Percentiles rank a stretch among this genome's conserved stretches.
These are phyloP conservation scores for Alethe castanea DNA, from an alignment of 2,113 vertebrate genomes.

Conservation along the genomic window DNA sequence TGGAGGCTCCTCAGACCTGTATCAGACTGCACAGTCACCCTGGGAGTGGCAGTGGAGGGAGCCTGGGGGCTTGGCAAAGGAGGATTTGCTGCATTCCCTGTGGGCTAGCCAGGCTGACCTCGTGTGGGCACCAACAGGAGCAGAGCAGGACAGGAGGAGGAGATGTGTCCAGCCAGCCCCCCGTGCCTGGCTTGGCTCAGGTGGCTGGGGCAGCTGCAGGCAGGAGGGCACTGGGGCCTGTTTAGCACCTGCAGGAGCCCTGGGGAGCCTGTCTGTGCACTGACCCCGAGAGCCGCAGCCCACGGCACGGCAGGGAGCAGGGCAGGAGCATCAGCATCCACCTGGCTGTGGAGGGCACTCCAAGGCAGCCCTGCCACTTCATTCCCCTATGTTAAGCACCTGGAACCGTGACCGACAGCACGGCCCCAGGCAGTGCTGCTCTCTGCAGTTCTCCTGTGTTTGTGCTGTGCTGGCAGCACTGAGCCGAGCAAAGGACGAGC, in stretches of 20 bases:
- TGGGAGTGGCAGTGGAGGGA: not conserved
- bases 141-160: not conserved
- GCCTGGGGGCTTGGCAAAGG: not conserved
- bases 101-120: not conserved
- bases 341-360: not conserved
- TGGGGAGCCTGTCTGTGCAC: not conserved
- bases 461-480: constrained; percentile 34
- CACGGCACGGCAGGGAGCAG: rapidly evolving
- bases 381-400: not conserved
- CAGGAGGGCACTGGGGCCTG: not conserved
- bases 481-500: not conserved
- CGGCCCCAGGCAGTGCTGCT: not conserved
- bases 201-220: not conserved
- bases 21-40: not conserved
- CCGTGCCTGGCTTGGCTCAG: not conserved
- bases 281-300: rapidly evolving
- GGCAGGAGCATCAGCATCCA: not conserved
- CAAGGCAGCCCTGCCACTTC: not conserved
- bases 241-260: rapidly evolving
- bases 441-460: not conserved
- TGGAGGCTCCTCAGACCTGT: not conserved
- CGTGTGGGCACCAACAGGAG: rapidly evolving
- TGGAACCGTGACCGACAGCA: not conserved
- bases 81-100: not conserved
- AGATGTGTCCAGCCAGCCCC: not conserved